phyloP scores from a whole-genome alignment of 2,797 vertebrate species.

The Serranus cabrilla region DNA sequence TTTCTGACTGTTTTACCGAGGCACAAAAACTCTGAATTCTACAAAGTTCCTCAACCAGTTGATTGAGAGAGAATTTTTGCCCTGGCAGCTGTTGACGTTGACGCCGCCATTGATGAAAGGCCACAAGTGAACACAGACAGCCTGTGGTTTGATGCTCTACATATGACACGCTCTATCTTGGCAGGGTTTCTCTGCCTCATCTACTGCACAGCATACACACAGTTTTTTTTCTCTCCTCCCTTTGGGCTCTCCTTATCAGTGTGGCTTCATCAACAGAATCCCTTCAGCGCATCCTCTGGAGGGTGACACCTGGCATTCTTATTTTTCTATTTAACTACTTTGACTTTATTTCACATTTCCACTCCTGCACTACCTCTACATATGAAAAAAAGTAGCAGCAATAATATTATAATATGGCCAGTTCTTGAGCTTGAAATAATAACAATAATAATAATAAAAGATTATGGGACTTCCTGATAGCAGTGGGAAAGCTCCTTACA shows the following conservation, averaged over 20 bases:
- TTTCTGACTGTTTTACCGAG: not conserved
- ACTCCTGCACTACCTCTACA: not conserved
- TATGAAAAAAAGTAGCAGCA: not conserved
- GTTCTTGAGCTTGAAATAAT: slow-evolving; percentile 15
- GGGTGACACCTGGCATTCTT: slow-evolving; percentile 48
- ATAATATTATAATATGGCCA: not conserved
- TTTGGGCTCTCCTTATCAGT: slow-evolving; percentile 31
- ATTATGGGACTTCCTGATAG: slow-evolving; percentile 31
- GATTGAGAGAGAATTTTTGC: slow-evolving; percentile 36
- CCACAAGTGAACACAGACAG: slow-evolving; percentile 19
- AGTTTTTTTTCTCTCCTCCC: not conserved
- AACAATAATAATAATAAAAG: slow-evolving; percentile 30
- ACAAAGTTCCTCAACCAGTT: not conserved
- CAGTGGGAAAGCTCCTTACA: slow-evolving; percentile 32
- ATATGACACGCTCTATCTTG: slow-evolving; percentile 24
- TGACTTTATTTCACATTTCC: slow-evolving; percentile 20
- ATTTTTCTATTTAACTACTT: slow-evolving; percentile 41
- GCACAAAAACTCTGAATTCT: slow-evolving; percentile 9
- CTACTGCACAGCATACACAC: not conserved
- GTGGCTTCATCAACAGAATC: slow-evolving; percentile 50
- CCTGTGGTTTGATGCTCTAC: slow-evolving; percentile 10
- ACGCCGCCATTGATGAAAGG: not conserved
- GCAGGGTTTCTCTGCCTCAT: slow-evolving; percentile 12
- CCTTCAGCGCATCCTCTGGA: slow-evolving; percentile 30
- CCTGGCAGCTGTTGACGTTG: slow-evolving; percentile 20